Percentiles rank a stretch among this genome's conserved stretches.
These are phyloP conservation scores for Aphelinus certus DNA, from an alignment of 1,140 invertebrate genomes.

Conservation along the genomic window DNA sequence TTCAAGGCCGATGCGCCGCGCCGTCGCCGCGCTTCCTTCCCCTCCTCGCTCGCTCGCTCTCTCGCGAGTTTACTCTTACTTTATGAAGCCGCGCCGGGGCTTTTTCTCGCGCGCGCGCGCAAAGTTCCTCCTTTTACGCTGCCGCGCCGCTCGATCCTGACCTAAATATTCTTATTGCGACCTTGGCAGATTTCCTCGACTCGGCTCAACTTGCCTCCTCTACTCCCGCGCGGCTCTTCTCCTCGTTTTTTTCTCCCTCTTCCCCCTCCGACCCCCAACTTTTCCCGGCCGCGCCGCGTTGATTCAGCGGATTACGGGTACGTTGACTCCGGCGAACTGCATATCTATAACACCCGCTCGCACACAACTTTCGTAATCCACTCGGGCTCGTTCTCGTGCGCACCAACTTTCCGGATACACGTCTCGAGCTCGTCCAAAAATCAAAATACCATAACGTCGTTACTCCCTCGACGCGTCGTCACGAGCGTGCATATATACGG, in stretches of 20 bases:
- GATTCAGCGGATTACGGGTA: constrained; percentile 24
- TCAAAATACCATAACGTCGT: too few species aligned
- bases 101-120: constrained; percentile 25
- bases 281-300: not conserved
- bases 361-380: not conserved
- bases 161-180: constrained; percentile 43
- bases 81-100: constrained; percentile 30
- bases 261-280: not conserved
- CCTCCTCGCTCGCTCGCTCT: constrained; percentile 37
- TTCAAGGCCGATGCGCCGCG: constrained; percentile 57
- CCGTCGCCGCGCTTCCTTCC: constrained; percentile 42
- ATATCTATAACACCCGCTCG: not conserved
- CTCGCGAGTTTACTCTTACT: constrained; percentile 44
- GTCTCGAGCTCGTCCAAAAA: not conserved
- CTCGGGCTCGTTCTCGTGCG: not conserved
- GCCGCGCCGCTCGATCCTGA: constrained; percentile 37
- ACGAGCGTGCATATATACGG: not conserved
- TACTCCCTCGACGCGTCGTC: too few species aligned
- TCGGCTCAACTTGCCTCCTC: not conserved
- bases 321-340: constrained; percentile 12
- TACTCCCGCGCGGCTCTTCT: not conserved
- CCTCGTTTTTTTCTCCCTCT: not conserved
- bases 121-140: constrained; percentile 39
- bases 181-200: constrained; percentile 12
- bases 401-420: not conserved